Evolutionary conservation across 1,140 invertebrate species (phyloP), one percentile per base, ranked within the genome.

Genomic region (Leptinotarsa defecta): DNA sequence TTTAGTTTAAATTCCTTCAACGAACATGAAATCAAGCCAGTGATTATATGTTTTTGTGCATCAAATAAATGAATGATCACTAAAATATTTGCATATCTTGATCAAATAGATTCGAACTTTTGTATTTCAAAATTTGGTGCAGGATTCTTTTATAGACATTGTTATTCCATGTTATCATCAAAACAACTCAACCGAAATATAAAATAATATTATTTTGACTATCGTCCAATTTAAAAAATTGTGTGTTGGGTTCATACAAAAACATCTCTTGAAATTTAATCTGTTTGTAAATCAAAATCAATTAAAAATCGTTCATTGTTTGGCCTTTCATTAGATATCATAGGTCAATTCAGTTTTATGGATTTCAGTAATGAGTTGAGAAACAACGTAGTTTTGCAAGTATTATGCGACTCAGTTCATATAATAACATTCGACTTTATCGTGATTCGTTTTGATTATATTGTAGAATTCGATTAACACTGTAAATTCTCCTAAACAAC

Each of bases 241-340:
- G 52, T 57, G n/a, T 57, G 15, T 57, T 57, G 52, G 4, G 13
- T 15, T 57, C 13, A 57, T 57, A 17, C n/a, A 17, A 19, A 13
- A 57, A 57, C 52, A 43, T 43, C 8, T 43, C 34, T 43, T 43
- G 17, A 57, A 57, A 57, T 57, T 4, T 57, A 57, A 15, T 17
- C 17, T 17, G n/a, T 57, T 57, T 19, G 52, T 57, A 19, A 57
- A 57, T 19, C n/a, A 57, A 5, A 57, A 17, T n/a, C 52, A 15
- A 15, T 57, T 57, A 57, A 57, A 57, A 15, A 57, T 13, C n/a
- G 13, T 57, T 68, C 65, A 68, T 68, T 68, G 65, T 68, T 68
- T 68, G 65, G 65, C 43, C 27, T 68, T 68, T 68, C 19, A 24
- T 43, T 43, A 15, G 3, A 57, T 57, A 68, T 22, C 65, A 68